Base-by-base conservation (phyloP, 2,113 vertebrate genomes). In the Onychorhynchus coronatus region DNA sequence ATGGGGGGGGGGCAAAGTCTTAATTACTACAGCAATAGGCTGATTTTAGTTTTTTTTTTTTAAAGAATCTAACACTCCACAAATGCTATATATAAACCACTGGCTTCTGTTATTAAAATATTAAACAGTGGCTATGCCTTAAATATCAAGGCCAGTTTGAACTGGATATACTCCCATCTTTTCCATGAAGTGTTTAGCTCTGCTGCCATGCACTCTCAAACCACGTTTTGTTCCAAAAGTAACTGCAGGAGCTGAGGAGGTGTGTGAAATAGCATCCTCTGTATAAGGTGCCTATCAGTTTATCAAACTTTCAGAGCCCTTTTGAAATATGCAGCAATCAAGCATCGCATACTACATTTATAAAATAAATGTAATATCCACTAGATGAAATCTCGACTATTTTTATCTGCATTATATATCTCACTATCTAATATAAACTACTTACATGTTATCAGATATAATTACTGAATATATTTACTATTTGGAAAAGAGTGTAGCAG, bases 361-460 rank as follows among this genome's bases (percentile, higher is more conserved):
- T 86, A 83, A 92, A 73, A 83, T 49, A 88, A 90, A 85, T 92
- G 58, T 77, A 88, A 94, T 63, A 66, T 42, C 83, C 55, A 77
- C 75, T 70, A 80, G 75, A 93, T 92, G 67, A 25, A 80, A 95
- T 92, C 85, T 61, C 58, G 56, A 49, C 67, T 62, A 46, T 53
- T 89, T 93, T 95, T 84, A 91, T 87, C 89, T 72, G 56, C 44
- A 61, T 68, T 75, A 72, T 89, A 85, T 79, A 66, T 93, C 87
- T 94, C 7, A 0, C 68, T 89, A 81, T 87, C 91, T 91, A 91
- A 86, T 95, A 93, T 91, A 87, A 97, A 93, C 73, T 93, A 95
- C 89, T 95, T 95, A 93, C 84, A 92, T n/a, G 61, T 96, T 97
- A 96, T 95, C 96, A 95, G 94, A 96, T 97, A 95, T 78, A 92